These are phyloP conservation scores for Hipposideros armiger DNA, from an alignment of 2,113 vertebrate genomes.

Conservation along the genomic window DNA sequence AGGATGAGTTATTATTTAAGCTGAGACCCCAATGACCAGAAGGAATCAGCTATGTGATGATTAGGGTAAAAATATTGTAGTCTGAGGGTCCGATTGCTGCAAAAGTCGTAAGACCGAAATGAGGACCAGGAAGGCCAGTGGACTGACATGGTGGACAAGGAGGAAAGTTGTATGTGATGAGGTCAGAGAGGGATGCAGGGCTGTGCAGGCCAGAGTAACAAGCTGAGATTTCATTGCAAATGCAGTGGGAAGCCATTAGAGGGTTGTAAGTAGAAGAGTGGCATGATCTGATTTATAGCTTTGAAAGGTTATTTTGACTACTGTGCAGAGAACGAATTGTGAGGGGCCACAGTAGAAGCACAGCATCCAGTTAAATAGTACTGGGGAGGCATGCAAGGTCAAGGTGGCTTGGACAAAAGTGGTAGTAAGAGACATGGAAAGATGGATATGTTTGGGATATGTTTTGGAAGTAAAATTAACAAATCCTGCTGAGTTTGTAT, in stretches of 20 bases:
- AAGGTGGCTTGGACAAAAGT: neutral
- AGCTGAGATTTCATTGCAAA: neutral
- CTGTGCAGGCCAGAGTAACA: neutral
- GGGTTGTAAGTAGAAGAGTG: neutral
- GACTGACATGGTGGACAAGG: neutral
- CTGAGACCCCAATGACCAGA: neutral
- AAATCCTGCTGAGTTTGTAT: neutral
- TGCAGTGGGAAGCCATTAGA: neutral
- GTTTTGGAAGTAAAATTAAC: neutral
- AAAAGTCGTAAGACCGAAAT: neutral
- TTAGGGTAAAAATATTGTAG: neutral
- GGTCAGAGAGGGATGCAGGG: neutral
- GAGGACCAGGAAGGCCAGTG: neutral
- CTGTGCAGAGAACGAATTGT: neutral
- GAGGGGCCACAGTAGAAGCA: neutral
- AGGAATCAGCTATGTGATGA: neutral
- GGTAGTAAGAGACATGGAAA: neutral
- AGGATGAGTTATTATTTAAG: neutral
- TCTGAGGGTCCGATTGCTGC: neutral
- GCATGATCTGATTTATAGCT: neutral
- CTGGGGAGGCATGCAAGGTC: neutral
- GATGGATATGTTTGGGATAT: neutral
- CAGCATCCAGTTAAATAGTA: neutral
- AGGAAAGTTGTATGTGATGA: neutral
- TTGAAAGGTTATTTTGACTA: neutral